Base-by-base conservation (phyloP, 2,797 vertebrate species). In the Xenopus petersii region DNA sequence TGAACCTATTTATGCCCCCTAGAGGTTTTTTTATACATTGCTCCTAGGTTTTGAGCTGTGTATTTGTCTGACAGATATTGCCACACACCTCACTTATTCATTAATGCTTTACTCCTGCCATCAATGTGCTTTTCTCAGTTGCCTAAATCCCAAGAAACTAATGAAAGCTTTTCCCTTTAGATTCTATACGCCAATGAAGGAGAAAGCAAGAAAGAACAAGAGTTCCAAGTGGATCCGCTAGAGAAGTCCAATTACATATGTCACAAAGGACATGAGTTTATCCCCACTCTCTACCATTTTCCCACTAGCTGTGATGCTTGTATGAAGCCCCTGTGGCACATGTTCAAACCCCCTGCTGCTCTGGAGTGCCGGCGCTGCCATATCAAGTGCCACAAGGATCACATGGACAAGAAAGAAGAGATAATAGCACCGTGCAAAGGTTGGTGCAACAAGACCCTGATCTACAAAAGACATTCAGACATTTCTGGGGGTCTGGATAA, bases 221-320 rank as follows among this genome's bases (percentile, higher is more conserved):
- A 98, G 80, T 88, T 90, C 62, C 87, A 86, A 1, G 86, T 89
- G 82, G 98, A 98, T 69, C 84, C 88, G 0, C 81, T 85, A 63
- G 97, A 98, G 55, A 95, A 96, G 12, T 88, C 94, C 5, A 91
- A 93, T 80, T 97, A 90, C 83, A 93, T 98, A 86, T 91, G 90
- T 86, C 94, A 98, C 92, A 98, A 98, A 82, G 96, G 97, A 80
- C 97, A 99, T 62, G 96, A 99, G 84, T 95, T 99, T 79, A 94
- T 99, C 81, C 93, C 91, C 73, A 98, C 96, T 1, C 92, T 99
- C 36, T 99, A 99, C 85, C 98, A 99, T 88, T 98, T 99, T 81
- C 97, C 97, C 46, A 95, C 95, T 75, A 96, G 93, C 90, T 99
- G 98, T 67, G 98, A 98, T 81, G 95, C 90, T 30, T 99, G 98